Percentiles rank a stretch among this genome's conserved stretches.
Evolutionary conservation across 2,113 vertebrate species (phyloP).

Genomic region (Galbula dea): DNA sequence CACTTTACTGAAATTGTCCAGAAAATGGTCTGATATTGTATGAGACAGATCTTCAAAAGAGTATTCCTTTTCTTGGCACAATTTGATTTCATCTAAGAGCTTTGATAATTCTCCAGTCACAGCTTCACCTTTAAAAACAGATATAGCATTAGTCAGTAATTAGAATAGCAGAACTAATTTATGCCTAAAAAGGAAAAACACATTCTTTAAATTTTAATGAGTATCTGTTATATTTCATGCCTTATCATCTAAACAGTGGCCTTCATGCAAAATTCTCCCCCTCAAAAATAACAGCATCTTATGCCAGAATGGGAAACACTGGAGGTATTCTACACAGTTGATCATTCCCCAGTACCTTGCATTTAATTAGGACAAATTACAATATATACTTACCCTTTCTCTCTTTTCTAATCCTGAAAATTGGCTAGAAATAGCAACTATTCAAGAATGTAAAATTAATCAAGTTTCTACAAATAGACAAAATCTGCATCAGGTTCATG

Average conservation of each 20-base stretch:
- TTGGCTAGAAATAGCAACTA: not conserved
- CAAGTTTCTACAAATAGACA: not conserved
- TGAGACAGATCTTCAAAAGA: slow-evolving; percentile 96
- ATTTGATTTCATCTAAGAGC: slow-evolving; percentile 93
- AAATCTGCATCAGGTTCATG: not conserved
- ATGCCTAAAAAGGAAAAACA: slow-evolving; percentile 22
- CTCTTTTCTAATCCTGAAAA: not conserved
- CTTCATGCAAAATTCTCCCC: not conserved
- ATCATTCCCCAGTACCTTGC: not conserved
- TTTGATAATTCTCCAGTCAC: slow-evolving; percentile 94
- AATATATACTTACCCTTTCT: not conserved
- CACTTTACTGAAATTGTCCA: slow-evolving; percentile 91
- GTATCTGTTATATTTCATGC: not conserved
- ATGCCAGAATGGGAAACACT: not conserved
- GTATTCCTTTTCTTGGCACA: slow-evolving; percentile 93
- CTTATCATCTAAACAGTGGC: not conserved
- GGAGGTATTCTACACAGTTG: not conserved
- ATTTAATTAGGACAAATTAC: not conserved
- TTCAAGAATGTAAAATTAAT: not conserved
- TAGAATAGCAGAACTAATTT: not conserved
- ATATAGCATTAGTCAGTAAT: slow-evolving; percentile 39
- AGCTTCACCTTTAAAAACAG: slow-evolving; percentile 83
- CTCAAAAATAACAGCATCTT: not conserved
- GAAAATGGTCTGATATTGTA: slow-evolving; percentile 91
- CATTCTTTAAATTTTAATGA: not conserved